phyloP scores from a whole-genome alignment of 2,797 vertebrate genomes.

The Myotis daubentonii region DNA sequence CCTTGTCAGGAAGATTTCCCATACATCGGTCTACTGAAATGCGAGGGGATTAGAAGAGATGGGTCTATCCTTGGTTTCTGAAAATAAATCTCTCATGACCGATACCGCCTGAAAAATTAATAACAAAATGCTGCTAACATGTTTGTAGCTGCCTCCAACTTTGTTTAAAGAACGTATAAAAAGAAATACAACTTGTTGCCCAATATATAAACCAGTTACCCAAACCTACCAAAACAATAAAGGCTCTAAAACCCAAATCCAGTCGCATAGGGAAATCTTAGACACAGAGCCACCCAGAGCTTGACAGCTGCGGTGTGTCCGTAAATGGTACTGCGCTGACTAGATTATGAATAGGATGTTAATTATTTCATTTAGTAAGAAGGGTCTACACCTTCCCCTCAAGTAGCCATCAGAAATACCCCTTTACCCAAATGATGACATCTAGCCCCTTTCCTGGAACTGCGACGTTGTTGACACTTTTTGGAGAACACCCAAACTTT shows the following conservation, averaged over 20 bases:
- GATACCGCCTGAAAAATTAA: background rate
- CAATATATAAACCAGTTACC: background rate
- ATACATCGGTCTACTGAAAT: slow-evolving; percentile 20
- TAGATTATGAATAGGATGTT: background rate
- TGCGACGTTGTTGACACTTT: no score
- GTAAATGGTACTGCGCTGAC: background rate
- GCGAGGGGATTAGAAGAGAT: slow-evolving; percentile 9
- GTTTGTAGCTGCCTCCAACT: background rate
- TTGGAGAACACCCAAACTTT: background rate
- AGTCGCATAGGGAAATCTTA: background rate
- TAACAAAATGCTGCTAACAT: background rate
- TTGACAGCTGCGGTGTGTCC: background rate
- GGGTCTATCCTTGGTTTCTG: slow-evolving; percentile 37
- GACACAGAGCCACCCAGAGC: background rate
- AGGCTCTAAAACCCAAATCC: background rate
- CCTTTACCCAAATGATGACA: background rate
- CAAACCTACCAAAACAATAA: background rate
- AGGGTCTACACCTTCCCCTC: background rate
- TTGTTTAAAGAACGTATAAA: background rate
- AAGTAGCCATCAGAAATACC: background rate
- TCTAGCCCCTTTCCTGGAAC: background rate
- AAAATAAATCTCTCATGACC: slow-evolving; percentile 50
- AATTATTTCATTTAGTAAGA: background rate
- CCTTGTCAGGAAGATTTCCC: background rate
- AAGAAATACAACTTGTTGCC: background rate